These are phyloP conservation scores for Caenorhabditis drosophilae DNA, from an alignment of 2,888 invertebrate genomes.

Conservation along the genomic window DNA sequence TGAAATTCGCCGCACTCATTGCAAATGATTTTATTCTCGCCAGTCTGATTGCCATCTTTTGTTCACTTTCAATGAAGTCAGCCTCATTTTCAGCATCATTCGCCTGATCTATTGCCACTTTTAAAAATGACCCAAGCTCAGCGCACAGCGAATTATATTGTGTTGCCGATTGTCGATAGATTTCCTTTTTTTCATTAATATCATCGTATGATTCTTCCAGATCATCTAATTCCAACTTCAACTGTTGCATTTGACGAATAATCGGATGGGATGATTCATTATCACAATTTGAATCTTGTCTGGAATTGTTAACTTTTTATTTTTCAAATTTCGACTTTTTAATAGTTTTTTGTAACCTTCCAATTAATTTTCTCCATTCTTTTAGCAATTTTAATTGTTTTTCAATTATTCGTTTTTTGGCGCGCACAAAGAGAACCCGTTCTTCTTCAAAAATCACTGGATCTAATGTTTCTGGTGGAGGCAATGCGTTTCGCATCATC, in stretches of 20 bases:
- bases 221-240: conserved; percentile 13
- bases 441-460: conserved; percentile 52
- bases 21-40: conserved; percentile 35
- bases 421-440: conserved; percentile 25
- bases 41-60: conserved; percentile 12
- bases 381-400: conserved; percentile 38
- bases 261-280: conserved; percentile 25
- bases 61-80: conserved; percentile 3
- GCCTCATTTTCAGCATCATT: conserved; percentile 6
- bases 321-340: too few relatives aligned
- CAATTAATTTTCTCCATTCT: conserved; percentile 21
- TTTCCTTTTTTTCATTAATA: conserved; percentile 4
- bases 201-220: conserved; percentile 10
- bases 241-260: conserved; percentile 19
- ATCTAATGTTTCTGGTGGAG: conserved; percentile 49
- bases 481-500: conserved; percentile 36
- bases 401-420: conserved; percentile 37
- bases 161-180: conserved; percentile 36
- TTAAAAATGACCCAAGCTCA: conserved; percentile 34
- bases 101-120: conserved; percentile 11
- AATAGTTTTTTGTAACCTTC: too few relatives aligned
- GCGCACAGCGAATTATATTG: conserved; percentile 41
- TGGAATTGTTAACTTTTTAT: too few relatives aligned
- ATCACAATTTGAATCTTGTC: conserved; percentile 32
- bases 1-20: conserved; percentile 39